These are phyloP conservation scores for Danaus chrysippus DNA, from an alignment of 2,888 invertebrate species.

Conservation along the genomic window DNA sequence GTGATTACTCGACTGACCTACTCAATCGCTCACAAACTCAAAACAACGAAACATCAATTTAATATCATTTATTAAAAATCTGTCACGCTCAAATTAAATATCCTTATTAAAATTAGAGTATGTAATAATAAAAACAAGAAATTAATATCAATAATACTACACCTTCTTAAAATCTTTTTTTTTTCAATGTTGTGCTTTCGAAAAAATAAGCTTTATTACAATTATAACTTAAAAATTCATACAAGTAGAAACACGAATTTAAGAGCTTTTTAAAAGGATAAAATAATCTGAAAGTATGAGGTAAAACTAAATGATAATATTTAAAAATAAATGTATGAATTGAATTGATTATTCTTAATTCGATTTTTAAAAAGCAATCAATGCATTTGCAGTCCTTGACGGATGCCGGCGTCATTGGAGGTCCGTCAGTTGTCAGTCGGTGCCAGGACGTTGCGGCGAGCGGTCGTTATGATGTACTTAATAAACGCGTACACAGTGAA, in stretches of 20 bases:
- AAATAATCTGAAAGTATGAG: no score
- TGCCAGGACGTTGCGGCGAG: constrained; percentile 53
- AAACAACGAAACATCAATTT: constrained; percentile 77
- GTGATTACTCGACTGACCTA: constrained; percentile 79
- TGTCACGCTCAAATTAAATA: no score
- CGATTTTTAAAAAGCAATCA: constrained; percentile 61
- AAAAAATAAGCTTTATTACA: no score
- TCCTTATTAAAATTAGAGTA: no score
- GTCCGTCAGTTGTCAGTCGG: constrained; percentile 47
- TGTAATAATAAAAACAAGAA: no score
- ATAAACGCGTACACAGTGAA: constrained; percentile 63
- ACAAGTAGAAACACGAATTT: no score
- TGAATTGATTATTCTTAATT: constrained; percentile 17
- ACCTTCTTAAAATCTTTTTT: no score
- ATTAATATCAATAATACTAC: no score
- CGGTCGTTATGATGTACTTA: constrained; percentile 61
- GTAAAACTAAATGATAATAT: no score
- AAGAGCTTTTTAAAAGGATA: no score
- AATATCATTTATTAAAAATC: constrained; percentile 68
- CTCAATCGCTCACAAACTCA: constrained; percentile 78
- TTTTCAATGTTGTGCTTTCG: no score
- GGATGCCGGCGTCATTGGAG: constrained; percentile 46
- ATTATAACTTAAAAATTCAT: no score
- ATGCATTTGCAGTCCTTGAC: constrained; percentile 56
- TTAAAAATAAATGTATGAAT: background rate